phyloP scores from a whole-genome alignment of 2,797 vertebrate genomes.

The Novumbra hubbsi region DNA sequence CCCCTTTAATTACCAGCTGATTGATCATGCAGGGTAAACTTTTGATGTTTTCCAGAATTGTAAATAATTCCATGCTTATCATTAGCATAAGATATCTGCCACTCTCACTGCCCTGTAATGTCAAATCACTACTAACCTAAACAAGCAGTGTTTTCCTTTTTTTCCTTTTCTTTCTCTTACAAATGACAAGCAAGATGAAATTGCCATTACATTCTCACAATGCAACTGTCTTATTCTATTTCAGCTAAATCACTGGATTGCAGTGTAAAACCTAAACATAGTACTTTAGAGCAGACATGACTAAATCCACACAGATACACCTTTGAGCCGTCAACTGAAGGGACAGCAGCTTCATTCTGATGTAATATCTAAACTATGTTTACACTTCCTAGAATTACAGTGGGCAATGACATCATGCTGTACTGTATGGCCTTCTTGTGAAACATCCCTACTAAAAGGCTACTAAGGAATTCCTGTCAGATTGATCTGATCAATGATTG shows the following conservation, averaged over 20 bases:
- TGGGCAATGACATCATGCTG: slow-evolving; percentile 47
- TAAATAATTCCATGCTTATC: background rate
- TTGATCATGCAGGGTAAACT: background rate
- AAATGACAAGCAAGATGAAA: background rate
- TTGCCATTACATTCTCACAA: background rate
- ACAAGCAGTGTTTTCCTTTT: background rate
- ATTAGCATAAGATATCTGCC: background rate
- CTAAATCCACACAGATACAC: slow-evolving; percentile 12
- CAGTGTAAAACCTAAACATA: background rate
- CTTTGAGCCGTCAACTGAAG: background rate
- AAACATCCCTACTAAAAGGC: slow-evolving; percentile 39
- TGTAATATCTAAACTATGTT: slow-evolving; percentile 38
- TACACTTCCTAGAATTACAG: slow-evolving; percentile 54
- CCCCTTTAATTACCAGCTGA: slow-evolving; percentile 17
- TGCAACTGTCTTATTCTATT: background rate
- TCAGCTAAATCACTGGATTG: background rate
- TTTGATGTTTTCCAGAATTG: background rate
- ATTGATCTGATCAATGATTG: background rate
- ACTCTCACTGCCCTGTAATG: too few species aligned
- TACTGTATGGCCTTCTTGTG: slow-evolving; percentile 36
- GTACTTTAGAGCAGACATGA: slow-evolving; percentile 8
- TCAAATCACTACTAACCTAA: too few species aligned
- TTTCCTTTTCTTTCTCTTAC: too few species aligned
- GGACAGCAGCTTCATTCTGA: slow-evolving; percentile 24
- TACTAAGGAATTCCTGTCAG: background rate